A percentile compares a stretch with the other conserved stretches of the same genome.
These are phyloP conservation scores for Microtus pennsylvanicus DNA, from an alignment of 2,113 vertebrate species.

Conservation along the genomic window DNA sequence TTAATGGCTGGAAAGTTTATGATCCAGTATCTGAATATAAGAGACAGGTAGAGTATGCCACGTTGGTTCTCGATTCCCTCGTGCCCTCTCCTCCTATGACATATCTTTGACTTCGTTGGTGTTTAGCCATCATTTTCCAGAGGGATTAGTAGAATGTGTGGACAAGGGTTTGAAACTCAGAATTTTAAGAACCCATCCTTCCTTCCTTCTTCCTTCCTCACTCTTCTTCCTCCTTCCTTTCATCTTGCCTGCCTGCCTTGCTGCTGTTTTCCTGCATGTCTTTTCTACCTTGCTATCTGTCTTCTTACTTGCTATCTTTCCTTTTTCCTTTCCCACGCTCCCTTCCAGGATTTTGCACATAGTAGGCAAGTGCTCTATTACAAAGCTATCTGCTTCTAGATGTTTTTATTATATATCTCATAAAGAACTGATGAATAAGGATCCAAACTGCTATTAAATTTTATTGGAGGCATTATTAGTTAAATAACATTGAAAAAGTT, in stretches of 20 bases:
- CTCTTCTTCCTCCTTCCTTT: too few species aligned
- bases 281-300: neutral
- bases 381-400: neutral
- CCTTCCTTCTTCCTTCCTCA: neutral
- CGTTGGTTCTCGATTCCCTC: neutral
- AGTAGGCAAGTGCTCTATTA: neutral
- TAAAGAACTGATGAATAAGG: slow-evolving; percentile 12
- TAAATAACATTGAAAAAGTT: slow-evolving; percentile 35
- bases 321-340: neutral
- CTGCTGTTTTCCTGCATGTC: neutral
- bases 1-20: slow-evolving; percentile 97
- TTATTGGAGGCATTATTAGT: neutral
- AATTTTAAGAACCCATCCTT: too few species aligned
- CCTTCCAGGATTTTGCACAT: neutral
- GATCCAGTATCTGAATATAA: slow-evolving; percentile 95
- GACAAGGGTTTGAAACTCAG: neutral
- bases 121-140: neutral
- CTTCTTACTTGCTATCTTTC: neutral
- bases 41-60: slow-evolving; percentile 90
- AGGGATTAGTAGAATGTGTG: neutral
- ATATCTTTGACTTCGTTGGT: neutral
- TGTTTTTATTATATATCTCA: slow-evolving; percentile 36
- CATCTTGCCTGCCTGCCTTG: neutral
- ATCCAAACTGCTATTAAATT: neutral
- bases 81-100: neutral